These are phyloP conservation scores for Neodiprion fabricii DNA, from an alignment of 1,140 invertebrate species.

Conservation along the genomic window DNA sequence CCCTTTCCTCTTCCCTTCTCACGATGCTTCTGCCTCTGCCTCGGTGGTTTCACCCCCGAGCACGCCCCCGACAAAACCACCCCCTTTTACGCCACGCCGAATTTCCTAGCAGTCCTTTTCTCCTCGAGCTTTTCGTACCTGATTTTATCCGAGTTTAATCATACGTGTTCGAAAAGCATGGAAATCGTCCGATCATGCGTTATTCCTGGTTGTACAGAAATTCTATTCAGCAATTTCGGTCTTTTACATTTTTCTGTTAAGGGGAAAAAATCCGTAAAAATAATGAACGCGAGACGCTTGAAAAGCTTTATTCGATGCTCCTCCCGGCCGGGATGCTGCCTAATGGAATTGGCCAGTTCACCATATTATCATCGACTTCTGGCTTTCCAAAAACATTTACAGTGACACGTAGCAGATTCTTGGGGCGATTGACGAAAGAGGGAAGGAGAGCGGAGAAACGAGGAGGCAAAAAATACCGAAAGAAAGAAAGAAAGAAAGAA, in stretches of 20 bases:
- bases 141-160: constrained; percentile 1
- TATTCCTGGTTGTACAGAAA: no score
- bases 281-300: no score
- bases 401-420: no score
- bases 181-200: background rate
- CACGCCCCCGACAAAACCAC: background rate
- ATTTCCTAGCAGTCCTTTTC: background rate
- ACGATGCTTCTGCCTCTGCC: constrained; percentile 34
- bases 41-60: background rate
- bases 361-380: no score
- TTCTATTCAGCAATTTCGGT: no score
- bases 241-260: no score
- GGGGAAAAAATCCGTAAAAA: no score
- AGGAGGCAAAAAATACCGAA: background rate
- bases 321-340: no score
- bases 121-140: background rate
- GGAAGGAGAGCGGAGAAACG: background rate
- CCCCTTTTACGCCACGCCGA: no score
- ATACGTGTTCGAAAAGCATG: background rate
- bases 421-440: background rate
- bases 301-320: no score
- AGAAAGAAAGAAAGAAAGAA: background rate
- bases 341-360: no score
- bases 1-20: constrained; percentile 33
- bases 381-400: no score